phyloP scores from a whole-genome alignment of 2,797 vertebrate species.

The Bradypus variegatus region DNA sequence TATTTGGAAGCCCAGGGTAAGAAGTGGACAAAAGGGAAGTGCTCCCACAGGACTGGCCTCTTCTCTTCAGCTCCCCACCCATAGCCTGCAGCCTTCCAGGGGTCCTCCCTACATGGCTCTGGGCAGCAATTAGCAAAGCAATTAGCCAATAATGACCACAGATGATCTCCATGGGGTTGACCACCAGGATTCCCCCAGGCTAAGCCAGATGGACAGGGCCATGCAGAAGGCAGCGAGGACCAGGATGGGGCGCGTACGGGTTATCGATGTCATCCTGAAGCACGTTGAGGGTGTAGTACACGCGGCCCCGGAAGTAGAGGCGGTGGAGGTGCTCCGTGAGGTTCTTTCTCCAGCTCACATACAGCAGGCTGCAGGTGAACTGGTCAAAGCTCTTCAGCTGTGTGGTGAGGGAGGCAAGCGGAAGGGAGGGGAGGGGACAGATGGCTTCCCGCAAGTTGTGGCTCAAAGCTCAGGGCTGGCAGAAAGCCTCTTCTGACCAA shows the following conservation, averaged over 20 bases:
- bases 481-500: not conserved
- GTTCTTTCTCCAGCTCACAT: constrained; percentile 88
- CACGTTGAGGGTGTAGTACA: constrained; percentile 92
- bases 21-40: not conserved
- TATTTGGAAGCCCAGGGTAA: not conserved
- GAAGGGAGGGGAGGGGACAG: not conserved
- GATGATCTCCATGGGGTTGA: not conserved
- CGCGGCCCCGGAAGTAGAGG: constrained; percentile 87
- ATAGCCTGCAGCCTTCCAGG: not conserved
- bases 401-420: not conserved
- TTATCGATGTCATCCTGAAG: constrained; percentile 90
- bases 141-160: not conserved
- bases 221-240: not conserved
- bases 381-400: constrained; percentile 95
- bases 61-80: not conserved
- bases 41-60: not conserved
- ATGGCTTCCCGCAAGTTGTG: not conserved
- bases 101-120: fast-evolving
- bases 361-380: constrained; percentile 92
- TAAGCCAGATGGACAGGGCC: not conserved
- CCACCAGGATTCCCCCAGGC: not conserved
- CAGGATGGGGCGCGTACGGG: constrained; percentile 79
- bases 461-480: not conserved
- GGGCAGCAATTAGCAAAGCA: not conserved
- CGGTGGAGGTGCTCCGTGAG: constrained; percentile 90